Evolutionary conservation across 2,888 invertebrate genomes (phyloP).

Genomic region (Orchestes rusci): DNA sequence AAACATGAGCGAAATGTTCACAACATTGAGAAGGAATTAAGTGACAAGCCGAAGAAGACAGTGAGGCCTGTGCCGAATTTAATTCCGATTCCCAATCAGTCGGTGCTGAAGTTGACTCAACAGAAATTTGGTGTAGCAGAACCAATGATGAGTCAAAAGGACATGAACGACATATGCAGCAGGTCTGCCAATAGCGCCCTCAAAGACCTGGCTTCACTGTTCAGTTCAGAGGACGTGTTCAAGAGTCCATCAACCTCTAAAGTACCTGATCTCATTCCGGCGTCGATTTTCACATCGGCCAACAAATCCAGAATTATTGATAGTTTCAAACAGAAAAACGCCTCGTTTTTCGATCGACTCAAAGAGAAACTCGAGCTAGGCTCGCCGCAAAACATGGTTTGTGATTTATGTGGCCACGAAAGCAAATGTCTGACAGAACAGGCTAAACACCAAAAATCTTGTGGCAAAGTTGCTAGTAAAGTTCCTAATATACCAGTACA

Average conservation of each 20-base stretch:
- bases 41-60: slow-evolving; percentile 35
- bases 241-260: slow-evolving; percentile 27
- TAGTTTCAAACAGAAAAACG: slow-evolving; percentile 56
- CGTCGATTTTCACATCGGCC: slow-evolving; percentile 26
- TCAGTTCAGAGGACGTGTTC: slow-evolving; percentile 42
- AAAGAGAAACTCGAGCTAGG: slow-evolving; percentile 66
- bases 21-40: slow-evolving; percentile 37
- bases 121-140: too few relatives aligned
- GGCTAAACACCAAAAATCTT: slow-evolving; percentile 68
- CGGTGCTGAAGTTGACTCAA: slow-evolving; percentile 22
- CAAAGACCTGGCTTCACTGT: slow-evolving; percentile 51
- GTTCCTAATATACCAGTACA: slow-evolving; percentile 39
- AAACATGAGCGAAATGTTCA: slow-evolving; percentile 47
- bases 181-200: slow-evolving; percentile 46
- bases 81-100: slow-evolving; percentile 55
- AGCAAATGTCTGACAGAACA: slow-evolving; percentile 77
- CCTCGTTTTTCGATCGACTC: slow-evolving; percentile 75
- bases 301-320: slow-evolving; percentile 26
- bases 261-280: slow-evolving; percentile 39
- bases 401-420: slow-evolving; percentile 65
- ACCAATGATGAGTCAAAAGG: slow-evolving; percentile 43
- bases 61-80: slow-evolving; percentile 67
- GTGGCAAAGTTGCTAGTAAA: slow-evolving; percentile 42
- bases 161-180: slow-evolving; percentile 45
- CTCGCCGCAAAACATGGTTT: slow-evolving; percentile 59